Base-by-base conservation (phyloP, 2,797 vertebrate species). In the Onychomys leucogaster region DNA sequence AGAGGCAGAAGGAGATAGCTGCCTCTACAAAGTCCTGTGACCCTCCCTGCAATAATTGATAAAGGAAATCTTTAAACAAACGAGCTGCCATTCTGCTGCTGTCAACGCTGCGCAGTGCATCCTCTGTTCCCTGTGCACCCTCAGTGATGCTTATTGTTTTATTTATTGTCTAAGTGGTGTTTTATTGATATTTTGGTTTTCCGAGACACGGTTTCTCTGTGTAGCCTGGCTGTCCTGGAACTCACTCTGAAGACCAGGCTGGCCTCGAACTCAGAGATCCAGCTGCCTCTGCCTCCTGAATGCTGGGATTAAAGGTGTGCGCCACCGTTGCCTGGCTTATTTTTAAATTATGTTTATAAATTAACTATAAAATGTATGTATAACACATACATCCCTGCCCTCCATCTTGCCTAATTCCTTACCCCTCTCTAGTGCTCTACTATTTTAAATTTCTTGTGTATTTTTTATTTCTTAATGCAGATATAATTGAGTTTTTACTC, bases 401-500 rank as follows among this genome's bases (percentile, higher is more conserved):
- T 37, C 57, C 7, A 37, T 27, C 3, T 55, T 82, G n/a, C 57
- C 37, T 27, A 43, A 1, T 41, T 43, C 57, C 25, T 63, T 32
- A 63, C 8, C 17, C 4, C 37, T 61, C 23, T 83, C 11, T 75
- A 75, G 5, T 75, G 37, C 41, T 75, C 59, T 43, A 14, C 12
- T 8, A 6, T 83, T 83, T 83, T 63, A 7, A n/a, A 25, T 43
- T 67, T 67, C 43, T 85, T 67, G 3, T n/a, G 19, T 13, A 34
- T 94, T 91, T 91, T n/a, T 55, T 1, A 25, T 86, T 89, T 89
- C 71, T 94, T 96, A 78, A 37, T 96, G 57, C n/a, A 88, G 29
- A 88, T 88, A 41, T 21, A 91, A 73, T 17, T 32, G 89, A 73
- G 77, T 65, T 86, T 90, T 87, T 67, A n/a, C 65, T 71, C n/a